These are phyloP conservation scores for Lynx canadensis DNA, from an alignment of 2,113 vertebrate species.

Conservation along the genomic window DNA sequence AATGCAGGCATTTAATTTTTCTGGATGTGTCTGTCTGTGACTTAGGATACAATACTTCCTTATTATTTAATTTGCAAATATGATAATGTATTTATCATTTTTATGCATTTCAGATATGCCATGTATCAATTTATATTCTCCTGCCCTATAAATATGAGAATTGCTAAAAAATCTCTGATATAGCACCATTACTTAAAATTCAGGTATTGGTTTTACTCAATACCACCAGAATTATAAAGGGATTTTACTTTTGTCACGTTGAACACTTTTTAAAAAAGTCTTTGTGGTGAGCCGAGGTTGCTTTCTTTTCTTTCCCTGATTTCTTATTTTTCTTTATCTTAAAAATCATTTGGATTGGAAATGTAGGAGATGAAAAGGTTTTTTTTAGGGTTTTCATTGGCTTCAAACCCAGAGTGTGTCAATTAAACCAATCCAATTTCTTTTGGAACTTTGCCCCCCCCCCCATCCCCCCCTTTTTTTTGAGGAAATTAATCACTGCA, in stretches of 20 bases:
- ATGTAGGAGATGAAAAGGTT: background rate
- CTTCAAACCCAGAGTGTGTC: conserved; percentile 13
- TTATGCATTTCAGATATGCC: conserved; percentile 29
- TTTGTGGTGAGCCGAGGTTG: background rate
- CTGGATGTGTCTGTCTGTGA: conserved; percentile 7
- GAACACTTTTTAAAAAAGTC: background rate
- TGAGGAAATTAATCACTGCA: conserved; percentile 60
- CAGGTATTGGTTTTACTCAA: background rate
- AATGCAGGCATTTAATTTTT: conserved; percentile 53
- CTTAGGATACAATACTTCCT: background rate
- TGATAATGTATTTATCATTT: background rate
- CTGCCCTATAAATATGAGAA: background rate
- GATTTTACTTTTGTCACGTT: background rate
- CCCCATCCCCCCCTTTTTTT: background rate
- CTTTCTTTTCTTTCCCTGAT: background rate
- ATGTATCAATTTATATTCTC: background rate
- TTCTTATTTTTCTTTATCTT: conserved; percentile 39
- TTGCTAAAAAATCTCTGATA: background rate
- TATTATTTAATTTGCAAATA: conserved; percentile 58
- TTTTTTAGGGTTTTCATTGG: conserved; percentile 28
- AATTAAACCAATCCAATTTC: conserved; percentile 56
- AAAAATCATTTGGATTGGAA: conserved; percentile 49
- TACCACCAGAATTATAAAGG: background rate
- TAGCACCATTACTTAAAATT: background rate
- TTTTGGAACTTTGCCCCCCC: conserved; percentile 15